A percentile compares a stretch with the other conserved stretches of the same genome.
These are phyloP conservation scores for Leptopterna dolabrata DNA, from an alignment of 2,888 invertebrate genomes.

Conservation along the genomic window DNA sequence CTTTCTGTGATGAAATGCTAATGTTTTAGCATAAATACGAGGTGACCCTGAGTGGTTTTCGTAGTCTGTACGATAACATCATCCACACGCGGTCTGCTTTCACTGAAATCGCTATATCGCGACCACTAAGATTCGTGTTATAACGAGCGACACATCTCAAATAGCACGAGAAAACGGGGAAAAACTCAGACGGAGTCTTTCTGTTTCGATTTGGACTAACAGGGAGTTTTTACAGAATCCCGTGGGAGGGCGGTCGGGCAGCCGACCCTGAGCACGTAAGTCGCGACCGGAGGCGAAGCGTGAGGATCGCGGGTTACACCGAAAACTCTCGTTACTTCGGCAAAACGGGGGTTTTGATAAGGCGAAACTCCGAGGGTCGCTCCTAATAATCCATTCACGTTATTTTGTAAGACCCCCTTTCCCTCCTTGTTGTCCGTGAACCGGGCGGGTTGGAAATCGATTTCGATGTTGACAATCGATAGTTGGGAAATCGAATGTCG, in stretches of 20 bases:
- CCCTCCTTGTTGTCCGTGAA: neutral
- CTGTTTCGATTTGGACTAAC: too few species aligned
- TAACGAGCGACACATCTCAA: too few species aligned
- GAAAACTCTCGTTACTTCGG: neutral
- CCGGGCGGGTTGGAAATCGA: neutral
- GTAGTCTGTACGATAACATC: neutral
- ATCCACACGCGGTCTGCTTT: neutral
- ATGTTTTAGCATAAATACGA: neutral
- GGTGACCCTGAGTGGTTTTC: neutral
- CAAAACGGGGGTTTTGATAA: neutral
- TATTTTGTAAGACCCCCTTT: conserved; percentile 12
- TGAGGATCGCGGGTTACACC: neutral
- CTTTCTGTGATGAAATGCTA: conserved; percentile 24
- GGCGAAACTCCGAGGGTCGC: neutral
- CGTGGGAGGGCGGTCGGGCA: neutral
- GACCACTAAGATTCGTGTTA: neutral
- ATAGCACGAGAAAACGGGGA: too few species aligned
- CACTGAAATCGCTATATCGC: neutral
- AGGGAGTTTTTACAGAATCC: too few species aligned
- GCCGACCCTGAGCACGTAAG: too few species aligned
- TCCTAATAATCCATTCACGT: conserved; percentile 31
- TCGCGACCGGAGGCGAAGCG: neutral
- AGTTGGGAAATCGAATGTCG: neutral
- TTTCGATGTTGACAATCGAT: neutral
- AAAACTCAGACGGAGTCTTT: too few species aligned